A percentile compares a stretch with the other conserved stretches of the same genome.
Conservation (phyloP, 2,797 vertebrate species). For the Falco cherrug region DNA sequence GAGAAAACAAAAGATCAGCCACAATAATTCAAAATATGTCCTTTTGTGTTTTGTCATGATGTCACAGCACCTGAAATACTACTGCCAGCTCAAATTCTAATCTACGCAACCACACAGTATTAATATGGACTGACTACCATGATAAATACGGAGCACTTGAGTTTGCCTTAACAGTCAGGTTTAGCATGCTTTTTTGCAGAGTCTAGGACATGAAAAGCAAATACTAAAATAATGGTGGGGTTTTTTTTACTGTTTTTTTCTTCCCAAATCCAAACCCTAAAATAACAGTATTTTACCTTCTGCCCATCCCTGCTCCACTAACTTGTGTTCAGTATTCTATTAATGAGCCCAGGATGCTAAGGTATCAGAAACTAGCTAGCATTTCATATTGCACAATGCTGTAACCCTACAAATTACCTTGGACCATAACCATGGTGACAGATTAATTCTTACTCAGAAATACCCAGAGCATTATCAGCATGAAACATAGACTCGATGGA, state of each 20-base stretch:
- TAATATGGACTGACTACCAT: neutral
- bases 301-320: too few relatives aligned
- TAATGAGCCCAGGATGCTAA: neutral
- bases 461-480: neutral
- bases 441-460: slow-evolving; percentile 47
- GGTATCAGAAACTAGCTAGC: slow-evolving; percentile 35
- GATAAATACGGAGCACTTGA: neutral
- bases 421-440: neutral
- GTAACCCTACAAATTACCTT: neutral
- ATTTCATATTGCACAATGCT: neutral
- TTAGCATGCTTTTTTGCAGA: neutral
- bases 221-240: neutral
- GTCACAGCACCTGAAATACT: neutral
- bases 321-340: neutral
- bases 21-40: slow-evolving; percentile 8
- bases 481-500: neutral
- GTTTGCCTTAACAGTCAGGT: neutral
- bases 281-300: neutral
- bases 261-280: neutral
- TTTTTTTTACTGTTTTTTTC: neutral
- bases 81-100: neutral
- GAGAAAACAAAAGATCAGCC: neutral
- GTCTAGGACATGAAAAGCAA: slow-evolving; percentile 36
- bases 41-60: neutral
- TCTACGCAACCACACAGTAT: neutral